Evolutionary conservation across 2,797 vertebrate genomes (phyloP), one percentile per base, ranked within the genome.

Genomic region (Prionace glauca): DNA sequence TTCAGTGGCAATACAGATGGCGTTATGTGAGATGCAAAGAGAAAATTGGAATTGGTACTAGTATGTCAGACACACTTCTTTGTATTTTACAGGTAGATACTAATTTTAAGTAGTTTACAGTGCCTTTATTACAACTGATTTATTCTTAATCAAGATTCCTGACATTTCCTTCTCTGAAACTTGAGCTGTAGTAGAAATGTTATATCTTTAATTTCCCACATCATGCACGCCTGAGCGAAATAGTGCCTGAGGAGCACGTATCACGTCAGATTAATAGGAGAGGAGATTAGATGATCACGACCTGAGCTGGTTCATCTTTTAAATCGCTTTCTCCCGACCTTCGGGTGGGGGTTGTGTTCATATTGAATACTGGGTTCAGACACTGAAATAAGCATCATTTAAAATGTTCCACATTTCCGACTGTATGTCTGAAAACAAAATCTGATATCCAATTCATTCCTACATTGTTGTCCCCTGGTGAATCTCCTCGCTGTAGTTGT

Each of bases 221-320:
- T 97, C 97, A 97, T 97, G 97, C 97, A 96, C 71, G 96, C 97
- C 96, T 96, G 93, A 96, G 97, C 97, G 97, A 97, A 97, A 96
- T 96, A 96, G 97, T 97, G 97, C 97, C 97, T 96, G 96, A 96
- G 81, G 97, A 97, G 97, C 97, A 96, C 96, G 97, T 97, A 97
- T 97, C 96, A 96, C 96, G 96, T 96, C 96, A 97, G 98, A 98
- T 98, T 97, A 98, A 98, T 98, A 97, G 97, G 96, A 96, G 96
- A 96, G 96, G 96, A 98, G 97, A 98, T 98, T 98, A 98, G 96
- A 96, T 96, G 94, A 96, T 97, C 98, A 98, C 98, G 97, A 98
- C 97, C 97, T 97, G 97, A 97, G 97, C 98, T 98, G 97, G 97
- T 98, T 98, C 97, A 97, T 97, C 96, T 97, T 97, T 98, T 97